phyloP scores from a whole-genome alignment of 64 coral and sea anemone species.

The Astreopora myriophthalma region DNA sequence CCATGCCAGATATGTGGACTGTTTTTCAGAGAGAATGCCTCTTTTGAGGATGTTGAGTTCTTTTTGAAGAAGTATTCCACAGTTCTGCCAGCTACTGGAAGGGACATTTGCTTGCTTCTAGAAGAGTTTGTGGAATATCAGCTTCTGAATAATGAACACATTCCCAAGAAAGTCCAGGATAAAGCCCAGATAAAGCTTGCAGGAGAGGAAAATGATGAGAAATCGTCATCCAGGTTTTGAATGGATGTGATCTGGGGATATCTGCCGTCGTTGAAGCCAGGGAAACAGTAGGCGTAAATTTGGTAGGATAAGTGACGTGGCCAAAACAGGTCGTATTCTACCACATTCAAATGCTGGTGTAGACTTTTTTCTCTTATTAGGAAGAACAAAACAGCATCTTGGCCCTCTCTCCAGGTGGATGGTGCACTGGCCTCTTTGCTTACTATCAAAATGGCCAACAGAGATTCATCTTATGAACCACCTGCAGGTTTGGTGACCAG shows the following conservation, averaged over 20 bases:
- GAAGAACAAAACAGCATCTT: conserved; percentile 70
- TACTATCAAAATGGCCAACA: conserved; percentile 63
- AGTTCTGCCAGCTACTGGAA: conserved; percentile 1
- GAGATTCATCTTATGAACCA: conserved; percentile 28
- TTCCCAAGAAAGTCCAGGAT: conserved; percentile 25
- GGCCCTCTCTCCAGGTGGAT: conserved; percentile 39
- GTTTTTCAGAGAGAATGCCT: conserved; percentile 42
- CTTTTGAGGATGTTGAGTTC: conserved; percentile 58
- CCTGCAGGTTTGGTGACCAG: conserved; percentile 15
- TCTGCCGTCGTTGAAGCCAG: conserved; percentile 40
- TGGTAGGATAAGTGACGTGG: conserved; percentile 32
- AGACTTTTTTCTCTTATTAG: conserved; percentile 71
- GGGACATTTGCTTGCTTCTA: conserved; percentile 4
- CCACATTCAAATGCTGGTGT: conserved; percentile 59
- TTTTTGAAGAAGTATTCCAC: conserved; percentile 42
- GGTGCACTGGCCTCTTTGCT: conserved; percentile 47
- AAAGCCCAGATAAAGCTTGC: conserved; percentile 22
- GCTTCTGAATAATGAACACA: conserved; percentile 4
- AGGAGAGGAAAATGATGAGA: conserved; percentile 30
- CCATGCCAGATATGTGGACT: conserved; percentile 42
- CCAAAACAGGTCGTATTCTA: conserved; percentile 28
- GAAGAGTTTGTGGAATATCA: conserved; percentile 48
- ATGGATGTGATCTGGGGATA: conserved; percentile 63
- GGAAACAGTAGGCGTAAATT: conserved; percentile 26
- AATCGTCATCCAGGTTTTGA: conserved; percentile 10